These are phyloP conservation scores for Lamellibrachia satsuma DNA, from an alignment of 2,888 invertebrate species.

Conservation along the genomic window DNA sequence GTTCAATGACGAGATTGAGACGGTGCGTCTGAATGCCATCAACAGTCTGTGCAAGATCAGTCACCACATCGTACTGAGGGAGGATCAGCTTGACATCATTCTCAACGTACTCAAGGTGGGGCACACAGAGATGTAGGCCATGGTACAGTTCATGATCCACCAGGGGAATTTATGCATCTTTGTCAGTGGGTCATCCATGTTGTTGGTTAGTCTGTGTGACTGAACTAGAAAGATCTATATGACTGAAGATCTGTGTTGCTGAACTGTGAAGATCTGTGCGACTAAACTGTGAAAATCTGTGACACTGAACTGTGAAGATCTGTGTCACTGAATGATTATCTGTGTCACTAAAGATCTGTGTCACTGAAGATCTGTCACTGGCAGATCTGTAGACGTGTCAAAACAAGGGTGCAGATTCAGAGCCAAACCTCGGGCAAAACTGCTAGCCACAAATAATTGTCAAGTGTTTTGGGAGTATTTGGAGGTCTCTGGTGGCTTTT, in stretches of 20 bases:
- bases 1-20: slow-evolving; percentile 99
- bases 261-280: neutral
- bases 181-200: neutral
- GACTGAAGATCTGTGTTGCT: neutral
- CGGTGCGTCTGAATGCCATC: slow-evolving; percentile 92
- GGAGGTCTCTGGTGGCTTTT: no score
- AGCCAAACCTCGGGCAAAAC: no score
- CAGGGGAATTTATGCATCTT: neutral
- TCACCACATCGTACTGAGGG: slow-evolving; percentile 85
- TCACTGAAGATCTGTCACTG: neutral
- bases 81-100: slow-evolving; percentile 96
- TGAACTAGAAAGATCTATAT: neutral
- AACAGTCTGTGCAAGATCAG: slow-evolving; percentile 90
- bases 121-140: neutral
- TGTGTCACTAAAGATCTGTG: neutral
- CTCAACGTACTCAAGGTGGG: slow-evolving; percentile 86
- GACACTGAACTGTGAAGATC: no score
- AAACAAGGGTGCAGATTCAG: no score
- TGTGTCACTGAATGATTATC: no score
- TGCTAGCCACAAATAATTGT: no score
- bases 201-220: neutral
- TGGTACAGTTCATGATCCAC: neutral
- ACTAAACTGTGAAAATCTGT: neutral
- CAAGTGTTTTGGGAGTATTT: no score
- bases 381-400: no score